These are phyloP conservation scores for Phylloscopus whistleri DNA, from an alignment of 2,113 vertebrate genomes.

Conservation along the genomic window DNA sequence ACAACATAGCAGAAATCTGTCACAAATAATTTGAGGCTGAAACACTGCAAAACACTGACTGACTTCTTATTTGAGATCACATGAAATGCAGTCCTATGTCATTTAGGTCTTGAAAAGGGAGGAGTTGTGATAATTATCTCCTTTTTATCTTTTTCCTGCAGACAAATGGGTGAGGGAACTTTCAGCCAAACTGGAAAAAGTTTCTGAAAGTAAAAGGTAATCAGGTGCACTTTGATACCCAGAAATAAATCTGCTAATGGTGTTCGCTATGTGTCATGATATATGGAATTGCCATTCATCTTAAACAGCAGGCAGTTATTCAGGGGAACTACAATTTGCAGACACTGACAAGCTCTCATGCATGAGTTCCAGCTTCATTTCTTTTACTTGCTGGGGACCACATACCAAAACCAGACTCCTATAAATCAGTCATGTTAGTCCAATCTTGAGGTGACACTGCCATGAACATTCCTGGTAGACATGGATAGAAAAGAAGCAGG, in stretches of 20 bases:
- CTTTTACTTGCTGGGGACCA: slow-evolving; percentile 34
- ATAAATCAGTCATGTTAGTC: slow-evolving; percentile 29
- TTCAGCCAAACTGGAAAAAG: slow-evolving; percentile 11
- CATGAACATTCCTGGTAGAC: neutral
- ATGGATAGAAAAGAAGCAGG: neutral
- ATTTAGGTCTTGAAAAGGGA: neutral
- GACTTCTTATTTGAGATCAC: neutral
- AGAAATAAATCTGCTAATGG: slow-evolving; percentile 50
- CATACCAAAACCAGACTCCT: slow-evolving; percentile 5
- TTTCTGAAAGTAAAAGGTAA: slow-evolving; percentile 29
- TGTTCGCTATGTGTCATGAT: slow-evolving; percentile 49
- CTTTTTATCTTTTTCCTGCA: neutral
- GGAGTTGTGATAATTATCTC: neutral
- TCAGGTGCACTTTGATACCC: slow-evolving; percentile 6
- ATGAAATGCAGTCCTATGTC: neutral
- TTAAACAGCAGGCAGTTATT: slow-evolving; percentile 54
- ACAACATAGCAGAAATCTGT: neutral
- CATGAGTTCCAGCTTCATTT: slow-evolving; percentile 53
- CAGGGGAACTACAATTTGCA: slow-evolving; percentile 54
- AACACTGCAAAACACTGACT: neutral
- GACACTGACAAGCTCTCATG: slow-evolving; percentile 50
- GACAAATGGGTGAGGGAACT: neutral
- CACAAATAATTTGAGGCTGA: neutral
- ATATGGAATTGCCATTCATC: slow-evolving; percentile 61
- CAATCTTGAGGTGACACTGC: slow-evolving; percentile 1